Conservation (phyloP, 2,888 invertebrate species). For the Yponomeuta evonymella region DNA sequence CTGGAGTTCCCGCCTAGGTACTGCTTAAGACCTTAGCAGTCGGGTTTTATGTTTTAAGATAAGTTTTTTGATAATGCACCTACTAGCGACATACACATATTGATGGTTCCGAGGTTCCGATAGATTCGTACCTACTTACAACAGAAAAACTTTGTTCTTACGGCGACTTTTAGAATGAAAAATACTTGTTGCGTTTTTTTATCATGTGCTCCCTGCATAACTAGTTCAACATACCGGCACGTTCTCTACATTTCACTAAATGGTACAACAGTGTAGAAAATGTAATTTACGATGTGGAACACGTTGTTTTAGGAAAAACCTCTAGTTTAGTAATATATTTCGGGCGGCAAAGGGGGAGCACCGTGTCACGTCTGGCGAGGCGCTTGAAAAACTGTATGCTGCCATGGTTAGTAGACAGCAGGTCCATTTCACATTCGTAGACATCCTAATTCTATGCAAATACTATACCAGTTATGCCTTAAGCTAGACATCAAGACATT, state of each 20-base stretch:
- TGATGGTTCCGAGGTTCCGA: too few species aligned
- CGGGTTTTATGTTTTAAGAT: too few species aligned
- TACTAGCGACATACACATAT: too few species aligned
- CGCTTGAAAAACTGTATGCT: not conserved
- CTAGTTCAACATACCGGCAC: not conserved
- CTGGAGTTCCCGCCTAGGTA: too few species aligned
- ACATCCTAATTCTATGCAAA: too few species aligned
- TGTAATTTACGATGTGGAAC: not conserved
- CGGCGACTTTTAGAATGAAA: too few species aligned
- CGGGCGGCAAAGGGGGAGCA: not conserved
- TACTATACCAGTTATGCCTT: too few species aligned
- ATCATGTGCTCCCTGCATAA: not conserved
- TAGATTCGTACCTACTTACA: too few species aligned
- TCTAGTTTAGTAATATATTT: not conserved
- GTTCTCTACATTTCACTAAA: not conserved
- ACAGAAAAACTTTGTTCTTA: too few species aligned
- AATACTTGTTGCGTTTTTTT: not conserved
- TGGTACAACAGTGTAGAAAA: not conserved
- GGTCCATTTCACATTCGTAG: not conserved
- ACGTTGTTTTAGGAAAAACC: not conserved
- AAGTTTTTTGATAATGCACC: too few species aligned
- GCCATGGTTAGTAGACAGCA: not conserved
- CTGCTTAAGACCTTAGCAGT: too few species aligned
- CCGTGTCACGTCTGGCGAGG: not conserved
- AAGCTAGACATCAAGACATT: too few species aligned